These are phyloP conservation scores for Limnephilus auricula DNA, from an alignment of 2,888 invertebrate species.

Conservation along the genomic window DNA sequence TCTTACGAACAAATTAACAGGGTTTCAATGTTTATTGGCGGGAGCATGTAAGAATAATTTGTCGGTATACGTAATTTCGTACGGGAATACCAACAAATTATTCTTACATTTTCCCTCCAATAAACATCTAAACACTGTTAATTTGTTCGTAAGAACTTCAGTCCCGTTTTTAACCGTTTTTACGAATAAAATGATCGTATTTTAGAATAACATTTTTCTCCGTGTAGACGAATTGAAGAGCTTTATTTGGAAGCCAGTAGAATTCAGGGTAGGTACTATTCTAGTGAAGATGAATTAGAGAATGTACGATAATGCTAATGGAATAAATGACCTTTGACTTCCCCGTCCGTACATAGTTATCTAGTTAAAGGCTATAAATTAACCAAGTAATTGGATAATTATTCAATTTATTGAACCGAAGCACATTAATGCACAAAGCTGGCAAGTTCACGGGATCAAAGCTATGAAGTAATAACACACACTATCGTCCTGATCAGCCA, in stretches of 20 bases:
- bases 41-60: no score
- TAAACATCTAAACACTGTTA: no score
- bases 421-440: conserved; percentile 26
- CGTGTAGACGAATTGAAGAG: no score
- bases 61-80: no score
- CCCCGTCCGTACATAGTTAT: conserved; percentile 14
- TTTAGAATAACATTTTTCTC: no score
- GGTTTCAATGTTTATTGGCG: no score
- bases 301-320: conserved; percentile 20
- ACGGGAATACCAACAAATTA: no score
- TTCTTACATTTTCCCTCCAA: no score
- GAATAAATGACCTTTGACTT: conserved; percentile 38
- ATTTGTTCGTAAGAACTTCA: no score
- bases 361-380: conserved; percentile 44
- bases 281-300: background rate
- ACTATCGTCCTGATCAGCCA: background rate
- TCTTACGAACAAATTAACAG: no score
- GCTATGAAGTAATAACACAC: background rate
- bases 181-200: no score
- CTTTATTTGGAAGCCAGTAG: background rate
- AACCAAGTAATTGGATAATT: conserved; percentile 39
- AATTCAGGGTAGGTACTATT: background rate
- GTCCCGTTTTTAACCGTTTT: no score
- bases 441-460: background rate
- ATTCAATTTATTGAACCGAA: conserved; percentile 40